phyloP scores from a whole-genome alignment of 2,888 invertebrate genomes.

The Ommatoiulus sabulosus region DNA sequence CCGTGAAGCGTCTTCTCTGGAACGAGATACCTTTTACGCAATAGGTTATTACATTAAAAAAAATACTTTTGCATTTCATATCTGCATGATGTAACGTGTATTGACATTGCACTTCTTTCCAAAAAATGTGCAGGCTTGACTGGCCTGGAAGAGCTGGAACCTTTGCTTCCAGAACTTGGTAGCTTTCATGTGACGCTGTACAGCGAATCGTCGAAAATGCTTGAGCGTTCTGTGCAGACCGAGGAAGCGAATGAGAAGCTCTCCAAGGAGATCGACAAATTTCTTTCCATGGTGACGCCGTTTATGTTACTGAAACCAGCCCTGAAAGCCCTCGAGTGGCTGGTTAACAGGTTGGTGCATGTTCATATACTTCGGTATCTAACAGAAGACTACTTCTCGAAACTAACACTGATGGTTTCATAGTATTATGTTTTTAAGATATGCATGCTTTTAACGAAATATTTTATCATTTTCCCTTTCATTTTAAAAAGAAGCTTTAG shows the following conservation, averaged over 20 bases:
- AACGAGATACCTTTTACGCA: constrained; percentile 48
- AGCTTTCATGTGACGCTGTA: constrained; percentile 83
- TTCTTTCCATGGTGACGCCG: constrained; percentile 84
- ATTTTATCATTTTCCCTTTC: no score
- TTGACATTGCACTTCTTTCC: constrained; percentile 56
- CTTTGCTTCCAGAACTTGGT: constrained; percentile 78
- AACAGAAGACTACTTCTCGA: no score
- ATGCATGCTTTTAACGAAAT: no score
- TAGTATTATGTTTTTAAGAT: no score
- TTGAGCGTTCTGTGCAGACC: constrained; percentile 84
- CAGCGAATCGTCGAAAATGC: constrained; percentile 78
- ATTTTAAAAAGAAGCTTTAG: no score
- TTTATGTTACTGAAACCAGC: constrained; percentile 86
- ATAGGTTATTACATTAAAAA: constrained; percentile 45
- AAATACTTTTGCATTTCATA: background rate
- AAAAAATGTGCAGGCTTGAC: constrained; percentile 72
- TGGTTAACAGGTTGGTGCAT: constrained; percentile 77
- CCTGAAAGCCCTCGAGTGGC: constrained; percentile 95
- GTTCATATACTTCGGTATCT: background rate
- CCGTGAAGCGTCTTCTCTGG: background rate
- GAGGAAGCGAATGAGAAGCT: constrained; percentile 81
- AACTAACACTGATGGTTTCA: no score
- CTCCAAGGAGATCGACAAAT: constrained; percentile 80
- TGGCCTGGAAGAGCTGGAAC: constrained; percentile 85
- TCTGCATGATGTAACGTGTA: background rate